Base-by-base conservation (phyloP, 2,797 vertebrate species). In the Brachyalestes nurse region DNA sequence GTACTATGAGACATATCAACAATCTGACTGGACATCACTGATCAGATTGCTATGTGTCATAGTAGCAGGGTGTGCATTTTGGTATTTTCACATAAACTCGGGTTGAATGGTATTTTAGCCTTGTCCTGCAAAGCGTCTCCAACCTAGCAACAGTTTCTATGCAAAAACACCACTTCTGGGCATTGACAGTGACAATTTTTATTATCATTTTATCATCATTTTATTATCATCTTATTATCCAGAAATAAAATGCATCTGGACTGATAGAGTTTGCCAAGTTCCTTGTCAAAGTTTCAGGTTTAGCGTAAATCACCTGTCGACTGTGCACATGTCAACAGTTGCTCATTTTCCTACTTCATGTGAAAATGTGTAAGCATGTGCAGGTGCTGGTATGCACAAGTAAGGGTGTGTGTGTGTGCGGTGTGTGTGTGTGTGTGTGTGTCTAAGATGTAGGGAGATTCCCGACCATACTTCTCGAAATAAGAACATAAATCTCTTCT, bases 401-500 rank as follows among this genome's bases (percentile, higher is more conserved):
- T 62, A 40, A 49, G 65, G 66, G 49, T 60, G 62, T 38, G 42
- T 45, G 51, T 67, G n/a, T 77, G 51, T 13, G 28, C 28, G 28
- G 71, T 38, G 42, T 45, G 51, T 67, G n/a, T 13, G 55, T 62
- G 49, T 60, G 71, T 38, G 42, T 45, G 51, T 67, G n/a, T 77
- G 40, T 13, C 17, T n/a, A 0, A 28, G 61, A 45, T 57, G 45
- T 73, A 57, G 75, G 75, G 65, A 81, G 76, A 84, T 81, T 81
- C 79, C 71, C 67, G 3, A 12, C n/a, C 21, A 28, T 58, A 57
- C 70, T 40, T 14, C 21, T 53, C 53, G 78, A 81, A 81, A 70
- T 78, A 75, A 75, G 55, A 71, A 55, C 75, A 81, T 84, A 81
- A 78, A 75, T 81, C 64, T 74, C 72, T 45, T 25, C 17, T 60